These are phyloP conservation scores for Oxygymnocypris stewartii DNA, from an alignment of 2,113 vertebrate genomes.

Conservation along the genomic window DNA sequence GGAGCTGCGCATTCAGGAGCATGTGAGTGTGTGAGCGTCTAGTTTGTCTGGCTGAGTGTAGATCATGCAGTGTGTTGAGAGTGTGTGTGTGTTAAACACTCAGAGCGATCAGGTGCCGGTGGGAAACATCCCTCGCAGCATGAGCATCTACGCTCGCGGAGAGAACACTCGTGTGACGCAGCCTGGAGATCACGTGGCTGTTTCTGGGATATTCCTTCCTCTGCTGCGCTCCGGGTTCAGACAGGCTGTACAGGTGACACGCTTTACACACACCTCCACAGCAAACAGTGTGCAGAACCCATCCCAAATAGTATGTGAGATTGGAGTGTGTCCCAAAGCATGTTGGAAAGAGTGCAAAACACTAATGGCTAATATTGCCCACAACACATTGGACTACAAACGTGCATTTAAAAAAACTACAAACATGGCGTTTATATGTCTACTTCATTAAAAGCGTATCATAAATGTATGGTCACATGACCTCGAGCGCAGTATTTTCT, in stretches of 20 bases:
- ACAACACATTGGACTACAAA: too few relatives aligned
- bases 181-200: constrained; percentile 86
- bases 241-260: constrained; percentile 77
- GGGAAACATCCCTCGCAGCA: constrained; percentile 88
- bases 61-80: neutral
- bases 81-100: neutral
- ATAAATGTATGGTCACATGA: too few relatives aligned
- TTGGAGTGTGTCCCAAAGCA: too few relatives aligned
- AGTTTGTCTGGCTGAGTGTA: neutral
- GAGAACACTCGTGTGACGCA: constrained; percentile 88
- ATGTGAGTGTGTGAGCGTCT: constrained; percentile 71
- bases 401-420: too few relatives aligned
- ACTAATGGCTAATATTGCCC: too few relatives aligned
- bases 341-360: too few relatives aligned
- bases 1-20: constrained; percentile 90
- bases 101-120: constrained; percentile 94
- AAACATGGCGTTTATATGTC: too few relatives aligned
- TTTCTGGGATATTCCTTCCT: constrained; percentile 88
- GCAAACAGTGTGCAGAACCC: neutral
- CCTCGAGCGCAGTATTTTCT: neutral
- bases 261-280: neutral
- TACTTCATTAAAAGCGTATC: too few relatives aligned
- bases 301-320: too few relatives aligned
- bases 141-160: constrained; percentile 80
- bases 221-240: constrained; percentile 81